Conservation (phyloP, 2,888 invertebrate species). For the Antitype chi region DNA sequence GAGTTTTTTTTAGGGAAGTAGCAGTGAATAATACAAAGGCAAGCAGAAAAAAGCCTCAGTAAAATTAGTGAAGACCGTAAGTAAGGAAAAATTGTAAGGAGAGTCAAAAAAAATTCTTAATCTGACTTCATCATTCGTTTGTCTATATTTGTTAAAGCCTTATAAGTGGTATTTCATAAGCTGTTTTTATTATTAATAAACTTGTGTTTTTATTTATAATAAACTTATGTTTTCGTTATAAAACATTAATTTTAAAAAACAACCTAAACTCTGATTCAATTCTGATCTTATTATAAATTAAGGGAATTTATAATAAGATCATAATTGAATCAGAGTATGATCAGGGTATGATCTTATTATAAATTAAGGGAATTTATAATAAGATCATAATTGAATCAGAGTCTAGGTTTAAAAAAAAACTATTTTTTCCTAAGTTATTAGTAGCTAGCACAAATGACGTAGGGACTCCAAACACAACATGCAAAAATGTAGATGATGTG, state of each 20-base stretch:
- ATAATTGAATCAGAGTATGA: no score
- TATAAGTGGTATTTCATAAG: neutral
- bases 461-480: conserved; percentile 23
- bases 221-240: neutral
- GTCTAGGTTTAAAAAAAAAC: no score
- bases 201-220: neutral
- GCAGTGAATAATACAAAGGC: neutral
- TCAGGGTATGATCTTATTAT: no score
- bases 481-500: neutral
- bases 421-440: neutral
- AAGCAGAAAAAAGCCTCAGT: neutral
- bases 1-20: neutral
- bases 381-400: no score
- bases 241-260: neutral
- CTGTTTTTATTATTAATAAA: neutral
- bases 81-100: no score
- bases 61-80: neutral
- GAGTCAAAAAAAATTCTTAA: neutral
- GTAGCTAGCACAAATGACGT: neutral
- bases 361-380: neutral
- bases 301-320: no score
- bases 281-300: neutral
- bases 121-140: neutral
- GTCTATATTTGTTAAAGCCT: neutral
- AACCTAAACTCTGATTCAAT: no score